A percentile compares a stretch with the other conserved stretches of the same genome.
Evolutionary conservation across 30 jellyfish, hydroid and myxozoan genomes (phyloP).

Genomic region (Catostylus mosaicus): DNA sequence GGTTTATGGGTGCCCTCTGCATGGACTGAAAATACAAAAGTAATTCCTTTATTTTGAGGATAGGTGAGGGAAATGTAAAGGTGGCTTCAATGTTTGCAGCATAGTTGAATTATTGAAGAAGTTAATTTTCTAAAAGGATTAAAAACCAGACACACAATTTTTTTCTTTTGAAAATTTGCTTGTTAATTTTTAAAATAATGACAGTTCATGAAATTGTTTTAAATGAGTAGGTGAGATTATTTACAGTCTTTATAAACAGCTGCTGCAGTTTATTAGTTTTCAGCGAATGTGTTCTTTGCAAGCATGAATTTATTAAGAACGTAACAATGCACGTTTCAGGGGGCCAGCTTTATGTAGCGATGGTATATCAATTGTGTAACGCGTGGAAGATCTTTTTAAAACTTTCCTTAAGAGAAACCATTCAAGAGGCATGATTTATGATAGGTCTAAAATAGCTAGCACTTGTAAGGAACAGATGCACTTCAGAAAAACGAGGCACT

Average conservation of each 20-base stretch:
- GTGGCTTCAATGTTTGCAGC: neutral
- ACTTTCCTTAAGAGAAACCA: no score
- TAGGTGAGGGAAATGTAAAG: neutral
- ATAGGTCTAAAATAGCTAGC: no score
- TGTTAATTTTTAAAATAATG: conserved; percentile 23
- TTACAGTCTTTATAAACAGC: neutral
- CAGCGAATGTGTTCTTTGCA: neutral
- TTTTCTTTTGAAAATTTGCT: conserved; percentile 13
- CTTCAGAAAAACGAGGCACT: no score
- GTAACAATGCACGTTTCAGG: no score
- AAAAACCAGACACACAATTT: neutral
- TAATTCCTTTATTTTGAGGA: neutral
- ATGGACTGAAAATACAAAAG: neutral
- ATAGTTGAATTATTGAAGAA: conserved; percentile 1
- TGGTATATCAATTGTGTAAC: no score
- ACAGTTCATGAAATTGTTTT: neutral
- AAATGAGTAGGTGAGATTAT: neutral
- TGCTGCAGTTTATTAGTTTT: neutral
- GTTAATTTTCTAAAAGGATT: conserved; percentile 22
- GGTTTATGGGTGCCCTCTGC: neutral
- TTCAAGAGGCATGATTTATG: no score
- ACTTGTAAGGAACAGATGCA: no score
- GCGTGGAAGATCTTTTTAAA: no score
- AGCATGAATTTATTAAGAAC: neutral
- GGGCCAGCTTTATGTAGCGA: no score